A percentile compares a stretch with the other conserved stretches of the same genome.
Conservation (phyloP, 1,140 invertebrate species). For the Zelostemma sp. region DNA sequence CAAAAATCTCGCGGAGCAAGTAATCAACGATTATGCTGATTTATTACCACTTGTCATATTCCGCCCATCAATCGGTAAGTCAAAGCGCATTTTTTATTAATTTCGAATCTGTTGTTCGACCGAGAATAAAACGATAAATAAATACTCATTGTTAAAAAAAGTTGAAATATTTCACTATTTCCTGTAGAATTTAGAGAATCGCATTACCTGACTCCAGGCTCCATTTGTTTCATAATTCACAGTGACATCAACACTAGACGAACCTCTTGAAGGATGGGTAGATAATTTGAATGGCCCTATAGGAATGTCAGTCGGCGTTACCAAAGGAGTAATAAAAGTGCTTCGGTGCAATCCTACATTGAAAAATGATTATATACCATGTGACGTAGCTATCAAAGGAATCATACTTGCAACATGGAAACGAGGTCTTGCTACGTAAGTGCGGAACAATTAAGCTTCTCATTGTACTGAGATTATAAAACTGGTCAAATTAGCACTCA, state of each 20-base stretch:
- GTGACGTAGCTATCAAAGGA: constrained; percentile 87
- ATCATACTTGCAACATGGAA: constrained; percentile 83
- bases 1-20: constrained; percentile 84
- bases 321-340: constrained; percentile 85
- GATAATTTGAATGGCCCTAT: constrained; percentile 96
- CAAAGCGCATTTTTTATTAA: too few relatives aligned
- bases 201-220: background rate
- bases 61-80: constrained; percentile 89
- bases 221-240: constrained; percentile 49
- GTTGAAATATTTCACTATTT: too few relatives aligned
- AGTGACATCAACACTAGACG: constrained; percentile 76
- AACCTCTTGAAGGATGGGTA: constrained; percentile 87
- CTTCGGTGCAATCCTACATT: constrained; percentile 76
- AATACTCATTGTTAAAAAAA: too few relatives aligned
- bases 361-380: constrained; percentile 86
- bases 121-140: too few relatives aligned
- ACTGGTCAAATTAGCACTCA: background rate
- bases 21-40: constrained; percentile 77
- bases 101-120: background rate
- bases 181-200: background rate
- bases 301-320: constrained; percentile 80
- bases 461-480: too few relatives aligned
- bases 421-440: constrained; percentile 75
- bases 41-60: constrained; percentile 86
- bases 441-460: background rate